These are phyloP conservation scores for Chaenogobius annularis DNA, from an alignment of 2,113 vertebrate genomes.

Conservation along the genomic window DNA sequence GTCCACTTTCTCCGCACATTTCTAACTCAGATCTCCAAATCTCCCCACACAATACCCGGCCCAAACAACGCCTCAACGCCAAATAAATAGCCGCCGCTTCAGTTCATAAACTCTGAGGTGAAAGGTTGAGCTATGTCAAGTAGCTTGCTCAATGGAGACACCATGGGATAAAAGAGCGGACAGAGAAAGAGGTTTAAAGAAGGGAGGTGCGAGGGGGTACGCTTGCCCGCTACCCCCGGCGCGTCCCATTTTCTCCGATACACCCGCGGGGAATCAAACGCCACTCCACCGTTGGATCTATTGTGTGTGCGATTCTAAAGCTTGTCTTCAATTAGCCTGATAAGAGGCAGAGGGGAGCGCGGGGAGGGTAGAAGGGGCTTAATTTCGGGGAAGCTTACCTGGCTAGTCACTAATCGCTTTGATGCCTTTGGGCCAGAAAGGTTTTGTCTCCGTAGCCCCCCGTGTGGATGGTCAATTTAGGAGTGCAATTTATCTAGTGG, in stretches of 20 bases:
- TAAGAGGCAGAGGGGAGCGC: constrained; percentile 55
- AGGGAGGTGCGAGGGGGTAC: constrained; percentile 49
- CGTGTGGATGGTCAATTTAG: constrained; percentile 46
- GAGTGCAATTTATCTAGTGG: constrained; percentile 51
- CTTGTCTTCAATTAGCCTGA: constrained; percentile 80
- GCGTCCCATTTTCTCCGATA: constrained; percentile 57
- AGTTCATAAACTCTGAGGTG: constrained; percentile 75
- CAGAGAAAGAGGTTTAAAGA: constrained; percentile 67
- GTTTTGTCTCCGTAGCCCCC: constrained; percentile 63
- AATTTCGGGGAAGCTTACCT: constrained; percentile 51
- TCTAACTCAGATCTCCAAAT: constrained; percentile 58
- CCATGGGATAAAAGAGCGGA: constrained; percentile 67
- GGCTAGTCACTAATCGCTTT: constrained; percentile 63
- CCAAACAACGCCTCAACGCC: constrained; percentile 62
- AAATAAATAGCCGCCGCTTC: constrained; percentile 73
- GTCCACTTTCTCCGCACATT: constrained; percentile 53
- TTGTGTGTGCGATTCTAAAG: constrained; percentile 73
- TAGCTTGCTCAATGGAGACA: constrained; percentile 70
- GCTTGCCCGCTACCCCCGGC: constrained; percentile 62
- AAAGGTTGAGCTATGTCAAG: constrained; percentile 75
- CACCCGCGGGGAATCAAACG: constrained; percentile 71
- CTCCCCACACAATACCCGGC: constrained; percentile 52
- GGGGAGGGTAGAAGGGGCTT: constrained; percentile 52
- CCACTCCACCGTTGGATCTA: constrained; percentile 70
- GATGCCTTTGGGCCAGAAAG: constrained; percentile 65